Evolutionary conservation across 2,113 vertebrate species (phyloP).

Genomic region (Passerina amoena): DNA sequence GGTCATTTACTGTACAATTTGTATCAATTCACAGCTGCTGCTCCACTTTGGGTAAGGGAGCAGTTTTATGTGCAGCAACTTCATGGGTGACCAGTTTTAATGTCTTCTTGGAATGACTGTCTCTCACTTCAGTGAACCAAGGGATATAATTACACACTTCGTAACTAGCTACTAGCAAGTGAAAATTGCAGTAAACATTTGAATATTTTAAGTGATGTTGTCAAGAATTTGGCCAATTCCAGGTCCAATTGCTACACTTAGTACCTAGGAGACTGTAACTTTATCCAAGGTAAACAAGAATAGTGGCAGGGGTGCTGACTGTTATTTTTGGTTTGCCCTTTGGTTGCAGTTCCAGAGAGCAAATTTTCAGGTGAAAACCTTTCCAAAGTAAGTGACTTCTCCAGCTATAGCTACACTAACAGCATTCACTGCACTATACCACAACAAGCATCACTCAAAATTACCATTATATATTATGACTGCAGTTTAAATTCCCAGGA

Average conservation of each 20-base stretch:
- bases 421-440: neutral
- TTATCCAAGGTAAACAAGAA: neutral
- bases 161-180: neutral
- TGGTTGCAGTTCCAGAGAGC: neutral
- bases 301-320: neutral
- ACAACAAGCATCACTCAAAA: neutral
- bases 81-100: neutral
- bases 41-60: neutral
- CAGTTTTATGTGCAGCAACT: neutral
- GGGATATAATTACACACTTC: neutral
- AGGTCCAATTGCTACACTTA: neutral
- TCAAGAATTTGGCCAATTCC: neutral
- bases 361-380: neutral
- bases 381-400: neutral
- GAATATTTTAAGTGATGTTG: neutral
- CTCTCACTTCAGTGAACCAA: neutral
- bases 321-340: neutral
- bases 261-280: neutral
- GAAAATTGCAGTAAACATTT: constrained; percentile 4
- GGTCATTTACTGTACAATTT: neutral
- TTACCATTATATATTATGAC: neutral
- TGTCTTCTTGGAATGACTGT: neutral
- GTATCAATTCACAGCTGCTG: neutral
- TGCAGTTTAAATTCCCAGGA: neutral
- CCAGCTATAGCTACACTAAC: neutral